Evolutionary conservation across 2,888 invertebrate genomes (phyloP).

Genomic region (Rhingia rostrata): DNA sequence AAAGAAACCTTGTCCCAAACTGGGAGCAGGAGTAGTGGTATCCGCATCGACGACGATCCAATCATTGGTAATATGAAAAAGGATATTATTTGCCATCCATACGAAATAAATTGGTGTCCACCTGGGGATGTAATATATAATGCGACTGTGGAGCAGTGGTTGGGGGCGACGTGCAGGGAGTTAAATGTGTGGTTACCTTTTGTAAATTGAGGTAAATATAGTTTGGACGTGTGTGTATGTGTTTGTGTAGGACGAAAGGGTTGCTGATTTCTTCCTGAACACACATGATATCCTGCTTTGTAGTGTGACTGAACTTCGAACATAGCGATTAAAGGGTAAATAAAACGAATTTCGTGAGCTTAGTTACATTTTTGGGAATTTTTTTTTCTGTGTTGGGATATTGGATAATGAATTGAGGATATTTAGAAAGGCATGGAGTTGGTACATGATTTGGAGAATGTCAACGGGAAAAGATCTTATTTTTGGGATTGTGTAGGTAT

Average conservation of each 20-base stretch:
- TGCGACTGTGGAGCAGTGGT: neutral
- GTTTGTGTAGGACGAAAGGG: neutral
- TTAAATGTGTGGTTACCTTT: constrained; percentile 64
- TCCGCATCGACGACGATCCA: constrained; percentile 58
- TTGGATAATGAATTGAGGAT: constrained; percentile 65
- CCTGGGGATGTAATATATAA: constrained; percentile 56
- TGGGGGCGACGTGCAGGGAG: neutral
- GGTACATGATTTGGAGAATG: constrained; percentile 55
- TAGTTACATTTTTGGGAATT: constrained; percentile 61
- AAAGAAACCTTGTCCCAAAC: constrained; percentile 22
- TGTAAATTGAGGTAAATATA: constrained; percentile 70
- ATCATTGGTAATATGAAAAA: constrained; percentile 73
- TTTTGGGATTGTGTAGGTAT: constrained; percentile 38
- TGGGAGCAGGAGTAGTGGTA: constrained; percentile 21
- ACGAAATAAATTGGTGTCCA: constrained; percentile 72
- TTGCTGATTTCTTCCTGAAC: constrained; percentile 2
- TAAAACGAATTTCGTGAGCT: constrained; percentile 74
- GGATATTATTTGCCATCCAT: constrained; percentile 72
- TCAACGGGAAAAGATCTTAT: constrained; percentile 49
- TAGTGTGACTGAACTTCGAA: constrained; percentile 71
- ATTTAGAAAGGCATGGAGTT: constrained; percentile 13
- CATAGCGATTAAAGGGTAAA: constrained; percentile 70
- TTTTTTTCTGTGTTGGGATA: constrained; percentile 31
- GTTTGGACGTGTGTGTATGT: constrained; percentile 10
- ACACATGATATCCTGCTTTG: constrained; percentile 36